Base-by-base conservation (phyloP, 1,140 invertebrate genomes). In the Nomia melanderi region DNA sequence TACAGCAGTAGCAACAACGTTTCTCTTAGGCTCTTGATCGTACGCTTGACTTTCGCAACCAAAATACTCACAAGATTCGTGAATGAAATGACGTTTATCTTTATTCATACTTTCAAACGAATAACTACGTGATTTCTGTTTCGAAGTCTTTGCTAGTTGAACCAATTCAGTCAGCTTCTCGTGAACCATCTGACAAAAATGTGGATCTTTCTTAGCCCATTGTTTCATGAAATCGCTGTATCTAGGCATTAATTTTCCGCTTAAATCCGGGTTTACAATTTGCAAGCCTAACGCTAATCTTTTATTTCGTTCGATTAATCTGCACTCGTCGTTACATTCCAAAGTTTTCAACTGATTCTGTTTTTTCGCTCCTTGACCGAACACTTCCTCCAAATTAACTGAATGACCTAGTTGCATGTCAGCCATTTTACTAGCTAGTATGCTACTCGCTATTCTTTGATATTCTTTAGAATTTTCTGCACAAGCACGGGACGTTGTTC, bases 51-150 rank as follows among this genome's bases (percentile, higher is more conserved):
- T 97, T 87, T 98, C 95, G 85, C 97, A 97, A 3, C 98, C 97
- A 93, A 99, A 99, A 89, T 97, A 96, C 87, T 98, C 96, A 79
- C 97, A 98, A 85, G 98, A 95, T 88, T 99, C 98, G 90, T 99
- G 98, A 11, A 99, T 95, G 83, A 99, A 95, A 66, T 94, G 93
- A 14, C 98, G 93, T 88, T 98, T 98, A 75, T 98, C 96, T 20
- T 96, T 93, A 88, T 98, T 98, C 97, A 99, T 98, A 12, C 96
- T 95, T 12, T 97, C 96, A 89, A 99, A 99, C 1, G 97, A 97
- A 89, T 97, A 96, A 70, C 96, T 96, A 0, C 97, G 93, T n/a
- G 95, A 97, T 83, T 96, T 96, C 82, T 97, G 96, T 84, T 97
- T 97, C 83, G 97, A 97, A 88, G 96, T 95, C 93, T 98, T 98